These are phyloP conservation scores for Rhorus exstirpatorius DNA, from an alignment of 2,888 invertebrate species.

Conservation along the genomic window DNA sequence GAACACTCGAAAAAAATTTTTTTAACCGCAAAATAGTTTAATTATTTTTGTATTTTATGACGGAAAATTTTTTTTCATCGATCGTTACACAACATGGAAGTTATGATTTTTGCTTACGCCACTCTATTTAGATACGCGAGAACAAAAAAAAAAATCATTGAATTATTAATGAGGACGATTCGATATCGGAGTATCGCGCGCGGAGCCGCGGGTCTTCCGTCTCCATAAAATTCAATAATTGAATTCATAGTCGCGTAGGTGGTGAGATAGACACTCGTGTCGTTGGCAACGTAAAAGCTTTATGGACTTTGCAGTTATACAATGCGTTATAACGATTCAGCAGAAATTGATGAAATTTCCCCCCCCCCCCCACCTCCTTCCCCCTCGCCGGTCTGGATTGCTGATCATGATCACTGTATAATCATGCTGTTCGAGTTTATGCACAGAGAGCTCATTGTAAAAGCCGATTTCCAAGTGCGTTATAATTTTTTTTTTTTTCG, in stretches of 20 bases:
- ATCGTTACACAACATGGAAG: not conserved
- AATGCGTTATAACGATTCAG: slow-evolving; percentile 26
- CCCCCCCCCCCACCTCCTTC: too few species aligned
- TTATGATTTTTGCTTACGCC: slow-evolving; percentile 11
- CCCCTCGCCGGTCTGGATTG: slow-evolving; percentile 44
- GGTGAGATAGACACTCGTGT: slow-evolving; percentile 11
- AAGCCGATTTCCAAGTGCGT: not conserved
- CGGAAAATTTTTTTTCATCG: not conserved
- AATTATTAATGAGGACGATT: slow-evolving; percentile 28
- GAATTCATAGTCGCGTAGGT: slow-evolving; percentile 33
- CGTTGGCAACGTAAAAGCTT: slow-evolving; percentile 2
- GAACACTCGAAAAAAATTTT: too few species aligned
- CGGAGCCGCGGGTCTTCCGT: not conserved
- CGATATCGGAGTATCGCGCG: not conserved
- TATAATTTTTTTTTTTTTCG: slow-evolving; percentile 1
- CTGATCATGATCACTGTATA: slow-evolving; percentile 36
- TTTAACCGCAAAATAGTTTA: not conserved
- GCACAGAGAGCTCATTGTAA: slow-evolving; percentile 24
- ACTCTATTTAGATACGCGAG: not conserved
- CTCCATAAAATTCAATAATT: slow-evolving; percentile 30
- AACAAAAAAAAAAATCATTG: slow-evolving; percentile 8
- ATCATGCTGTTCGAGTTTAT: slow-evolving; percentile 19
- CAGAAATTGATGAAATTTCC: slow-evolving; percentile 41
- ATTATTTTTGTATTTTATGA: not conserved
- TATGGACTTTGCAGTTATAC: not conserved